A percentile compares a stretch with the other conserved stretches of the same genome.
Conservation (phyloP, 2,888 invertebrate genomes). For the Eupeodes latifasciatus region DNA sequence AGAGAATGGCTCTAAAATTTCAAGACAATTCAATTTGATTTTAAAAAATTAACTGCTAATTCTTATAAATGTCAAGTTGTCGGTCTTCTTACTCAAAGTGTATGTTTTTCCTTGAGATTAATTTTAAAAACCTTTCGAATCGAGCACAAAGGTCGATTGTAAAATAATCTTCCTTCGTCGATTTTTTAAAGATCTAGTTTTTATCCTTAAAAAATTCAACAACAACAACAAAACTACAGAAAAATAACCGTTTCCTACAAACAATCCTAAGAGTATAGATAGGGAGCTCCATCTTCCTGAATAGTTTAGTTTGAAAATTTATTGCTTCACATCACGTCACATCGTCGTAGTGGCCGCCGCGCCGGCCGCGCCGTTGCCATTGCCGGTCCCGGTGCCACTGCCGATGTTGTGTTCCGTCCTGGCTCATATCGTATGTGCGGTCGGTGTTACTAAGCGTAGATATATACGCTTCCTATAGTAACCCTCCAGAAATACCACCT, state of each 20-base stretch:
- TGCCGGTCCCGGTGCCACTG: background rate
- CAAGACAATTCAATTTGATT: too few relatives aligned
- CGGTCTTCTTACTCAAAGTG: too few relatives aligned
- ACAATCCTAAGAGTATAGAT: background rate
- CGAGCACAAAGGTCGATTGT: background rate
- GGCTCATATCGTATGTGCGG: background rate
- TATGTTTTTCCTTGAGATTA: too few relatives aligned
- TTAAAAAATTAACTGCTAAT: too few relatives aligned
- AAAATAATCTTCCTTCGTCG: background rate
- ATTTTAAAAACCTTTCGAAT: too few relatives aligned
- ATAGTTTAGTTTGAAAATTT: conserved; percentile 41
- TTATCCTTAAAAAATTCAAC: background rate
- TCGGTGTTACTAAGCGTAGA: background rate
- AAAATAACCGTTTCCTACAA: background rate
- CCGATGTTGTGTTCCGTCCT: conserved; percentile 2
- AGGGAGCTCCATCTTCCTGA: conserved; percentile 5
- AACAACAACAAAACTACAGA: background rate
- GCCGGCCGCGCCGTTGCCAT: background rate
- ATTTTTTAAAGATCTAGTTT: background rate
- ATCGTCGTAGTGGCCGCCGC: background rate
- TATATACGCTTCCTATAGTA: background rate
- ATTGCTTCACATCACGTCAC: conserved; percentile 51
- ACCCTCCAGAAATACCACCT: background rate
- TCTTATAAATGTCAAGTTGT: too few relatives aligned
- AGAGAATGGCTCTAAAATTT: too few relatives aligned